These are phyloP conservation scores for Cecidostiba fungosa DNA, from an alignment of 2,888 invertebrate species.

Conservation along the genomic window DNA sequence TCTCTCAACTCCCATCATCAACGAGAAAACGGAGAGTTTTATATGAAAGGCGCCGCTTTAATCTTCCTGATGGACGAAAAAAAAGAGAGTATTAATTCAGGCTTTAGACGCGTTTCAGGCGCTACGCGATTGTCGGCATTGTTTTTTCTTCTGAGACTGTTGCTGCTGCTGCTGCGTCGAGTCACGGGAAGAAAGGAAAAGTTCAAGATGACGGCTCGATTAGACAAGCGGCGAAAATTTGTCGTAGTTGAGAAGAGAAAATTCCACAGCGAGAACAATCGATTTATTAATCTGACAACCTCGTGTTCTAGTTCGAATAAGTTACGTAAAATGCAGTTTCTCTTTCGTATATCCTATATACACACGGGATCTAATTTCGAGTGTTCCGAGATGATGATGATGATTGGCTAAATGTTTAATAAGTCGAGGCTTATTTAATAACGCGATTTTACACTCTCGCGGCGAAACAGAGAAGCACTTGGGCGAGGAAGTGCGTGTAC, in stretches of 20 bases:
- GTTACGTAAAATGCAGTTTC: background rate
- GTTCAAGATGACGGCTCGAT: background rate
- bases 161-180: background rate
- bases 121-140: background rate
- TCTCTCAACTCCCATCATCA: background rate
- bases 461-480: background rate
- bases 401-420: constrained; percentile 1
- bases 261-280: background rate
- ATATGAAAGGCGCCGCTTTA: constrained; percentile 6
- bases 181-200: constrained; percentile 20
- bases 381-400: background rate
- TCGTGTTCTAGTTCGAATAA: background rate
- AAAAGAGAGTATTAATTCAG: background rate
- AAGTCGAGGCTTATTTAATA: background rate
- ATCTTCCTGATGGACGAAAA: background rate
- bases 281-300: background rate
- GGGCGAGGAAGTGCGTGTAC: background rate
- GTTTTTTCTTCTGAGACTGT: background rate
- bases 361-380: too few species aligned
- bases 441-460: background rate
- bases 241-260: background rate
- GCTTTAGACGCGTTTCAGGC: too few species aligned
- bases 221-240: background rate
- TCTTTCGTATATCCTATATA: background rate
- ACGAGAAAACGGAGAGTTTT: background rate